Conservation (phyloP, 1,140 invertebrate species). For the Drosophila repleta region DNA sequence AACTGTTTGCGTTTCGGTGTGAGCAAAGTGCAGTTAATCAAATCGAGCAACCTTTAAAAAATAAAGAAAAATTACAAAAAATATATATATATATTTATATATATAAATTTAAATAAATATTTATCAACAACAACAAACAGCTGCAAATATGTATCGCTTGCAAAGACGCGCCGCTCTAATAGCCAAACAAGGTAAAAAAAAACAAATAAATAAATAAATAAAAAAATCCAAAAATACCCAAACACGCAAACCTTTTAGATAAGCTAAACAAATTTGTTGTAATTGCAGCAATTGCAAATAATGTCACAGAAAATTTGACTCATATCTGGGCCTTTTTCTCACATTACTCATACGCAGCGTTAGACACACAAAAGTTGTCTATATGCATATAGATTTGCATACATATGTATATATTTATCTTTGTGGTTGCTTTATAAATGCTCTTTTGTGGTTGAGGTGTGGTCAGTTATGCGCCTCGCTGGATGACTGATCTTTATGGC, state of each 20-base stretch:
- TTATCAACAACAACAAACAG: not conserved
- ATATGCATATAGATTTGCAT: conserved; percentile 33
- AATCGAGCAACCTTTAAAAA: conserved; percentile 11
- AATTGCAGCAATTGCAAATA: conserved; percentile 2
- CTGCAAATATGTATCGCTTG: conserved; percentile 63
- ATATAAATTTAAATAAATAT: not conserved
- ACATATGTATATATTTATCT: conserved; percentile 39
- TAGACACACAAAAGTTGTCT: conserved; percentile 22
- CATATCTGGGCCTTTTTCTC: conserved; percentile 2
- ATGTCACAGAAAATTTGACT: conserved; percentile 45
- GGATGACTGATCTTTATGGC: conserved; percentile 19
- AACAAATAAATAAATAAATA: not conserved
- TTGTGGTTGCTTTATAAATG: conserved; percentile 59
- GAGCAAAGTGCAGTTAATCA: conserved; percentile 39
- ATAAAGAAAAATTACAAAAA: not conserved
- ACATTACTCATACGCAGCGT: conserved; percentile 71
- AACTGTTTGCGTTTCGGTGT: conserved; percentile 63
- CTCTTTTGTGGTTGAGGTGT: conserved; percentile 55
- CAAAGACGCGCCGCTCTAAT: conserved; percentile 71
- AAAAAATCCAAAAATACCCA: not conserved
- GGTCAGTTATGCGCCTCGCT: conserved; percentile 21
- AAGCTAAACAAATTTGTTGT: conserved; percentile 21
- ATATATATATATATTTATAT: not conserved
- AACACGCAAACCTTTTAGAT: not conserved
- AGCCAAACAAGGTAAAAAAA: conserved; percentile 67